Evolutionary conservation across 2,113 vertebrate genomes (phyloP), one percentile per base, ranked within the genome.

Genomic region (Pogonocichla stellata): DNA sequence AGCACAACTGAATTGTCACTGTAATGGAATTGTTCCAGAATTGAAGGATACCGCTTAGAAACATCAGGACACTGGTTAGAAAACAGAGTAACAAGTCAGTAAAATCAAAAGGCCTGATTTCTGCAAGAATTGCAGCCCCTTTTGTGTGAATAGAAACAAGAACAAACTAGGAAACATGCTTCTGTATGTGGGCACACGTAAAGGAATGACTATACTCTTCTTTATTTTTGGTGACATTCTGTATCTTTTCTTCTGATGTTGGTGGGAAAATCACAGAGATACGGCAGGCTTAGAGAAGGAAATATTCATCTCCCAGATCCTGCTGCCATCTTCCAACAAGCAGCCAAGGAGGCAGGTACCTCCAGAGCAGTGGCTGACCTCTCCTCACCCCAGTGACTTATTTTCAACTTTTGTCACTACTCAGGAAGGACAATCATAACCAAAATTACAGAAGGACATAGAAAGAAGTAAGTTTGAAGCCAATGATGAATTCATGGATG

Each of bases 221-320:
- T 60, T 71, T 50, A n/a, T 29, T 74, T 90, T 53, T 47, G 8
- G 3, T 42, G 8, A 40, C 5, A 47, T 72, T 81, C 11, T 50
- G 3, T 33, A 57, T 16, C 47, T 64, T 73, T 75, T 14, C 4
- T 79, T 67, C 48, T 53, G 15, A 25, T 64, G 11, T 5, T n/a
- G 13, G 5, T 16, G 19, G 3, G 5, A n/a, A 88, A 72, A 18
- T 9, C 40, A 51, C 31, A 75, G 72, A 50, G 43, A 5, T 16
- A 47, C 6, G 11, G 54, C 33, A 50, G 13, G 20, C 12, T 91
- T 62, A 40, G 24, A 34, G 29, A 67, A 79, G 31, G 29, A 82
- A 87, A 40, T 0, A 0, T 45, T 4, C 9, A 10, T 25, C 10
- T 47, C 31, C 29, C 1, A 3, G 48, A 38, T 69, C 31, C 47